Percentiles rank a stretch among this genome's conserved stretches.
Evolutionary conservation across 2,888 invertebrate genomes (phyloP).

Genomic region (Leptinotarsa juncta): DNA sequence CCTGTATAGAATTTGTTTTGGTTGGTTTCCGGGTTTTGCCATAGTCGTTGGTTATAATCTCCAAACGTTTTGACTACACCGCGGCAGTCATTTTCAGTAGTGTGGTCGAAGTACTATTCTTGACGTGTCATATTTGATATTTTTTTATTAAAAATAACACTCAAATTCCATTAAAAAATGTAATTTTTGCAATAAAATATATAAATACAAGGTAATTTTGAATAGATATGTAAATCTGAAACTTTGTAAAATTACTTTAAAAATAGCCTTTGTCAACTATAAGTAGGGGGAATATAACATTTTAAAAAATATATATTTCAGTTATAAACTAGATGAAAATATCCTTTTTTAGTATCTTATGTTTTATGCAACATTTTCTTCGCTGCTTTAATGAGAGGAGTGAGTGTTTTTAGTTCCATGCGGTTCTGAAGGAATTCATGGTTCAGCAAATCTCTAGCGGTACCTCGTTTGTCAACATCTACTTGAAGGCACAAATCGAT

Average conservation of each 20-base stretch:
- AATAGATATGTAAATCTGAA: conserved; percentile 6
- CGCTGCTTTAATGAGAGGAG: conserved; percentile 92
- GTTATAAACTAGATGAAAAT: conserved; percentile 6
- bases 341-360: conserved; percentile 34
- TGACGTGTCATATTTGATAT: too few species aligned
- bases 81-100: too few species aligned
- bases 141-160: too few species aligned
- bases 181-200: conserved; percentile 16
- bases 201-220: not conserved
- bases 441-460: conserved; percentile 80
- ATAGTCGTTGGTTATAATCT: too few species aligned
- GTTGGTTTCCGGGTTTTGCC: too few species aligned
- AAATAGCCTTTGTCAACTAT: conserved; percentile 7
- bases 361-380: conserved; percentile 83
- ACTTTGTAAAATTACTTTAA: conserved; percentile 6
- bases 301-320: conserved; percentile 17
- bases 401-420: conserved; percentile 83
- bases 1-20: too few species aligned
- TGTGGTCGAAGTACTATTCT: too few species aligned
- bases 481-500: conserved; percentile 90
- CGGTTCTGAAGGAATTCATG: conserved; percentile 85
- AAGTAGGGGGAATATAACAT: conserved; percentile 1
- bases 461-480: conserved; percentile 81
- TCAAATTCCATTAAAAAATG: not conserved
- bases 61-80: too few species aligned